phyloP scores from a whole-genome alignment of 2,113 vertebrate species.

The Progne subis region DNA sequence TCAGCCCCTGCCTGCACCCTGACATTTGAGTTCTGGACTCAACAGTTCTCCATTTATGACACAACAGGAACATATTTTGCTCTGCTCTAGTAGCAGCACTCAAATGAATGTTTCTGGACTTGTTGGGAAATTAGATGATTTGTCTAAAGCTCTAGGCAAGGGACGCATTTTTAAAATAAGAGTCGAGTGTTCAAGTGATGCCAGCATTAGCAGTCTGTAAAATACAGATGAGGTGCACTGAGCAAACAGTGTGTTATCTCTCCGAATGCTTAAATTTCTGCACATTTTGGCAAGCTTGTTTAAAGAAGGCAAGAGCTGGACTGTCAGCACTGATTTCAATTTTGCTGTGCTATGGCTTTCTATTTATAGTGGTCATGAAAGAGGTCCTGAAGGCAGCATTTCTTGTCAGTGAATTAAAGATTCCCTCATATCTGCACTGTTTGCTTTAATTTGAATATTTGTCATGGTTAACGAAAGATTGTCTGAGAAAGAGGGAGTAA shows the following conservation, averaged over 20 bases:
- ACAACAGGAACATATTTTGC: neutral
- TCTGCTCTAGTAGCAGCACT: neutral
- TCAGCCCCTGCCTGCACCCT: neutral
- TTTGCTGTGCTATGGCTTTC: conserved; percentile 8
- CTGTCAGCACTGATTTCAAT: neutral
- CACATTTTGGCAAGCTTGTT: conserved; percentile 6
- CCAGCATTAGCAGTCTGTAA: conserved; percentile 8
- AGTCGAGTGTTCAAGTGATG: neutral
- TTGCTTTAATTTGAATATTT: conserved; percentile 21
- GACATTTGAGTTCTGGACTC: neutral
- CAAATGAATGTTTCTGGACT: neutral
- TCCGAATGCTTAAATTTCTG: conserved; percentile 23
- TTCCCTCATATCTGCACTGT: neutral
- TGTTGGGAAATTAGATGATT: neutral
- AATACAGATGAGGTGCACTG: conserved; percentile 23
- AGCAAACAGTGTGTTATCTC: conserved; percentile 24
- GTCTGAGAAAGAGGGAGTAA: neutral
- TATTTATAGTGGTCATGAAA: conserved; percentile 10
- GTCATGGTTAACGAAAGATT: neutral
- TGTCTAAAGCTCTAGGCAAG: neutral
- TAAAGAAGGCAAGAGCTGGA: conserved; percentile 5
- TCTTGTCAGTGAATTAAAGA: conserved; percentile 15
- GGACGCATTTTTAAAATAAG: neutral
- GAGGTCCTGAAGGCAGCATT: neutral
- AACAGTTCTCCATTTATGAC: neutral